A percentile compares a stretch with the other conserved stretches of the same genome.
Evolutionary conservation across 2,888 invertebrate species (phyloP).

Genomic region (Dryobotodes eremita): DNA sequence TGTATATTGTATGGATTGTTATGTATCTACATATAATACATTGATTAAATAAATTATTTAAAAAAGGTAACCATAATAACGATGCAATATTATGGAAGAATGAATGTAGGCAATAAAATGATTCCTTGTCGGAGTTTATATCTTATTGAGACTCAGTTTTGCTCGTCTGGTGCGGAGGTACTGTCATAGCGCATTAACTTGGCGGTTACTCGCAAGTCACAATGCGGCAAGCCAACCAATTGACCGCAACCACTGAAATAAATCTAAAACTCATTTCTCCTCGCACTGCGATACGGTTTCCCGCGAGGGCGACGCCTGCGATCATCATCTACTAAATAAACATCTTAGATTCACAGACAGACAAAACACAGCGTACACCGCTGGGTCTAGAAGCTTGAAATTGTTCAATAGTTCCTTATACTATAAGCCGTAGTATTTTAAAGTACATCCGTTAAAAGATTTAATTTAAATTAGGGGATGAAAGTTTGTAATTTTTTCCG

Average conservation of each 20-base stretch:
- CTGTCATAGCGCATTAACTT: neutral
- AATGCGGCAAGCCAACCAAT: neutral
- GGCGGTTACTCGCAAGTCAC: neutral
- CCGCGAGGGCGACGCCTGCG: neutral
- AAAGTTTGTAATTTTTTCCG: neutral
- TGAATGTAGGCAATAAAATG: neutral
- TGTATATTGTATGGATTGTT: too few relatives aligned
- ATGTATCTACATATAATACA: too few relatives aligned
- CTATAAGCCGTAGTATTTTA: neutral
- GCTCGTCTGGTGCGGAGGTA: neutral
- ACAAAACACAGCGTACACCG: neutral
- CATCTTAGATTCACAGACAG: neutral
- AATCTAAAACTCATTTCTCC: neutral
- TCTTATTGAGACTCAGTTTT: neutral
- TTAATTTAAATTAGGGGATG: neutral
- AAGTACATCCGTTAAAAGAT: neutral
- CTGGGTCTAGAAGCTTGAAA: neutral
- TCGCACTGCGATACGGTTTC: neutral
- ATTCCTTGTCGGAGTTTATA: neutral
- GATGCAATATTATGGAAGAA: neutral
- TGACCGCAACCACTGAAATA: slow-evolving; percentile 8
- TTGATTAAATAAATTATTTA: too few relatives aligned
- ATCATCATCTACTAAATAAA: neutral
- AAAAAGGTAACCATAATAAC: too few relatives aligned
- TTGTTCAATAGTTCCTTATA: neutral